phyloP scores from a whole-genome alignment of 2,113 vertebrate species.

The Meriones unguiculatus region DNA sequence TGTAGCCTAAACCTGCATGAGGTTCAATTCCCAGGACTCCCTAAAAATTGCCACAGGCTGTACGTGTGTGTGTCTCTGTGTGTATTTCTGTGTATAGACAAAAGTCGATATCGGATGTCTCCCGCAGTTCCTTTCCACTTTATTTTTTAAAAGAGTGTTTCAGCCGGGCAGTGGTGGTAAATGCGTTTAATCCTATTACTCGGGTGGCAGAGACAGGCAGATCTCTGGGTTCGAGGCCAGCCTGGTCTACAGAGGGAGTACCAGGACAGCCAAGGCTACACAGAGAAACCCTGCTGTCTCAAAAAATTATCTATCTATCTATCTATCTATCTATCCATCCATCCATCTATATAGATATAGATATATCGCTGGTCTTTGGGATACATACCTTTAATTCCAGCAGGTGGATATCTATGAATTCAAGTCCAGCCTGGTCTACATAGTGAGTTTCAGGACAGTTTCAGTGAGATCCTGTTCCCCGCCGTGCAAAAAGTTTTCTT shows the following conservation, averaged over 20 bases:
- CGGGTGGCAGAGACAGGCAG: background rate
- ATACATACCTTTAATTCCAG: background rate
- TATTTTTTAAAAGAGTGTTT: too few relatives aligned
- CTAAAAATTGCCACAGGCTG: background rate
- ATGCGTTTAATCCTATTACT: background rate
- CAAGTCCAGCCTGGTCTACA: background rate
- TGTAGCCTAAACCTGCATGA: background rate
- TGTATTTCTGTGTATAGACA: background rate
- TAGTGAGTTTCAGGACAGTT: background rate
- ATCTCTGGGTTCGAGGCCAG: background rate
- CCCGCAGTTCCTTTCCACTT: too few relatives aligned
- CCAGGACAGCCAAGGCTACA: background rate
- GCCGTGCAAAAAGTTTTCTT: background rate
- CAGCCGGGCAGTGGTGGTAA: too few relatives aligned
- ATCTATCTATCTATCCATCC: too few relatives aligned
- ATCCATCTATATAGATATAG: too few relatives aligned
- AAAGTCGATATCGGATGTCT: background rate
- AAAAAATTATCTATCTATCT: too few relatives aligned
- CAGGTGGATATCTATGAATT: background rate
- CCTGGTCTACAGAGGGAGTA: background rate
- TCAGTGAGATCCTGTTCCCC: background rate
- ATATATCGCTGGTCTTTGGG: background rate
- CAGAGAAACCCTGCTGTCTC: too few relatives aligned
- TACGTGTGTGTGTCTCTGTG: background rate
- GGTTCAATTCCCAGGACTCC: background rate